Base-by-base conservation (phyloP, 2,797 vertebrate species). In the Ctenochaetus hawaiiensis region DNA sequence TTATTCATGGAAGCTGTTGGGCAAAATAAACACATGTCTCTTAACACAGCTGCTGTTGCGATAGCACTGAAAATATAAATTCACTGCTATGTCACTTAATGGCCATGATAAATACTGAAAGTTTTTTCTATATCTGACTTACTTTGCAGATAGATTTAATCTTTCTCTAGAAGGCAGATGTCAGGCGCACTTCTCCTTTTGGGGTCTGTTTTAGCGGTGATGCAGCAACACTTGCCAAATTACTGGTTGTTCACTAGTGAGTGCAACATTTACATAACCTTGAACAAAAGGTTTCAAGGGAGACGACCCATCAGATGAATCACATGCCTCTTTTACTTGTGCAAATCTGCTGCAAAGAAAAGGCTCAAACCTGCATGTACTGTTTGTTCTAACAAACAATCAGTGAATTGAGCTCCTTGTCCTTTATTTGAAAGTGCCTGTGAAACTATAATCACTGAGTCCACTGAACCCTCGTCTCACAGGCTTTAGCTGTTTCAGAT, bases 131-230 rank as follows among this genome's bases (percentile, higher is more conserved):
- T 8, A 47, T 34, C 18, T 45, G 4, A 39, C 23, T 49, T 12
- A 49, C n/a, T 49, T 52, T 8, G 43, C 5, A 30, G 75, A 4
- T 30, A 30, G 26, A 30, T 30, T 30, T 30, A 30, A 30, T 30
- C 26, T 30, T 30, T 30, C 26, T 30, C 2, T 30, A 30, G 30
- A 69, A 54, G 10, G 8, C 4, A 39, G 3, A 14, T 6, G 37
- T 37, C 49, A 71, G 3, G 66, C 23, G 6, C 49, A 86, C 79
- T 85, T 89, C 85, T 58, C 23, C 67, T 87, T 89, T 82, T 74
- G 6, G 49, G 12, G 23, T 63, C 41, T 67, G 7, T 23, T 69
- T 34, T 68, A 39, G 71, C 51, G 69, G 0, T 45, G 0, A 54
- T 37, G 58, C 34, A 73, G 52, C 22, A 62, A 53, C 37, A 13